Conservation (phyloP, 2,888 invertebrate genomes). For the Cetonia aurata region DNA sequence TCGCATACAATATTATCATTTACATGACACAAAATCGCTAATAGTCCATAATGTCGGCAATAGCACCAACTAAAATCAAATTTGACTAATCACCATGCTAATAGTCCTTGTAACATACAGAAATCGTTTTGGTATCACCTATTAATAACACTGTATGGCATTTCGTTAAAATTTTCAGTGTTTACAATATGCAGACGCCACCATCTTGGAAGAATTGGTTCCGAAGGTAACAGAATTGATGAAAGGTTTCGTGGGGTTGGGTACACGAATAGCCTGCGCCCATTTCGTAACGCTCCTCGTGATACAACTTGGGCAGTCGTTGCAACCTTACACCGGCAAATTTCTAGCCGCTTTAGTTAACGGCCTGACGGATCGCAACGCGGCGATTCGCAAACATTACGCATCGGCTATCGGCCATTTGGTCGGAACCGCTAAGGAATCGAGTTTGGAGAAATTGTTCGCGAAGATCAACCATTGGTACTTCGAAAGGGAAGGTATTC, state of each 20-base stretch:
- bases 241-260: slow-evolving; percentile 83
- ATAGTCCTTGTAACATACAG: no score
- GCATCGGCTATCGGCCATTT: slow-evolving; percentile 88
- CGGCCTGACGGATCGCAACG: slow-evolving; percentile 87
- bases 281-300: slow-evolving; percentile 82
- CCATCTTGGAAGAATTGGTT: slow-evolving; percentile 82
- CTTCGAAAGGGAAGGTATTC: slow-evolving; percentile 74
- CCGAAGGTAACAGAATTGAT: slow-evolving; percentile 87
- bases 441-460: slow-evolving; percentile 76
- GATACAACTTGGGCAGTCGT: slow-evolving; percentile 67
- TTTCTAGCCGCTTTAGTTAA: slow-evolving; percentile 75
- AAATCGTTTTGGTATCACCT: no score
- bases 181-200: slow-evolving; percentile 80
- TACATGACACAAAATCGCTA: no score
- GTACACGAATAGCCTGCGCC: slow-evolving; percentile 85
- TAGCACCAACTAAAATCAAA: no score
- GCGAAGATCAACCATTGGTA: slow-evolving; percentile 75
- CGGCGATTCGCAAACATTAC: slow-evolving; percentile 85
- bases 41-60: no score
- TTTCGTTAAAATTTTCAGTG: slow-evolving; percentile 65
- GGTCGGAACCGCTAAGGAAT: slow-evolving; percentile 83
- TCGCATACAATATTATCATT: no score
- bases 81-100: no score
- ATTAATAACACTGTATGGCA: no score
- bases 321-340: slow-evolving; percentile 74